Percentiles rank a stretch among this genome's conserved stretches.
These are phyloP conservation scores for Eolophus roseicapilla DNA, from an alignment of 2,113 vertebrate species.

Conservation along the genomic window DNA sequence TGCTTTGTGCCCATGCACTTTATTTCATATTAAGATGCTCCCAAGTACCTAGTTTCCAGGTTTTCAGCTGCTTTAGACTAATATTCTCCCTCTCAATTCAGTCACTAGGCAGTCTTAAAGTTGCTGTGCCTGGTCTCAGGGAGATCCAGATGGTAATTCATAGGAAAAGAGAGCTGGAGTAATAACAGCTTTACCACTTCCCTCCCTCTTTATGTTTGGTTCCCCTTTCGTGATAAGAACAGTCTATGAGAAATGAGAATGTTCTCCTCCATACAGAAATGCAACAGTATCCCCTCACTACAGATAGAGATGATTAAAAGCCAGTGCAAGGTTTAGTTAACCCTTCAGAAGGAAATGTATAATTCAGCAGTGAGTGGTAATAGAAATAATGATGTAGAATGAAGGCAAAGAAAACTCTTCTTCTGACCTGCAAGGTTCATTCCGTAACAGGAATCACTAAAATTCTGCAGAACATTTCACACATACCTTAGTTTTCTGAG, in stretches of 20 bases:
- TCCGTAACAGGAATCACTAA: background rate
- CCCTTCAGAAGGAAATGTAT: background rate
- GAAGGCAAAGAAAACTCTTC: background rate
- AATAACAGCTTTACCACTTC: background rate
- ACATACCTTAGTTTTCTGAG: background rate
- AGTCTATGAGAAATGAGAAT: background rate
- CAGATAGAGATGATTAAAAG: background rate
- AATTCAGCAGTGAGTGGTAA: background rate
- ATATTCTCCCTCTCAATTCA: background rate
- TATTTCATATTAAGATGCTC: conserved; percentile 7
- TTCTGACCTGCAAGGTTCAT: background rate
- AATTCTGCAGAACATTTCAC: background rate
- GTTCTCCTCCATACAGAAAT: background rate
- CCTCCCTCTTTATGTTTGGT: background rate
- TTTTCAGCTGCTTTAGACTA: background rate
- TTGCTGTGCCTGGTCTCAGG: background rate
- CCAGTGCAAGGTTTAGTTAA: background rate
- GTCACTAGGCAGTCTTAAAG: background rate
- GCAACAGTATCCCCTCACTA: background rate
- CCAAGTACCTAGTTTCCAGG: background rate
- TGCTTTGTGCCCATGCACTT: background rate
- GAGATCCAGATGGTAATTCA: background rate
- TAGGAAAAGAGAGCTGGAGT: background rate
- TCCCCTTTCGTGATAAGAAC: background rate
- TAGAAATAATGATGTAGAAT: background rate